These are phyloP conservation scores for Upupa epops DNA, from an alignment of 2,113 vertebrate genomes.

Conservation along the genomic window DNA sequence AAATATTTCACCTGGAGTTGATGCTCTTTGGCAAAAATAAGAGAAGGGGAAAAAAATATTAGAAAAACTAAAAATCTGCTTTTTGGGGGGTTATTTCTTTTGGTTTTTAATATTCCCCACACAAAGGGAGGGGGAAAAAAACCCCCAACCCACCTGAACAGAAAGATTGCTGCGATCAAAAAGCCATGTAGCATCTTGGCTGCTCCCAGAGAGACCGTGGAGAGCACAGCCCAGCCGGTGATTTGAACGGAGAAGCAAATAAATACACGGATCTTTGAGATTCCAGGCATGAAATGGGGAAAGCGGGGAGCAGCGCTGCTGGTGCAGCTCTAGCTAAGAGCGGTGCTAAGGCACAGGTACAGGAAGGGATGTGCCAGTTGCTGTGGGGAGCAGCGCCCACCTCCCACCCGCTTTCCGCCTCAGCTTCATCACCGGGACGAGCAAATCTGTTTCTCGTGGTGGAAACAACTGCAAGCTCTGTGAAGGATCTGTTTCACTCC, in stretches of 20 bases:
- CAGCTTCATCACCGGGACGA: fast-evolving
- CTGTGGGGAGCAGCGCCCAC: background rate
- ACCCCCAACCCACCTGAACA: background rate
- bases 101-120: no score
- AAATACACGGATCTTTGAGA: background rate
- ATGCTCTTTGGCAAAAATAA: conserved; percentile 58
- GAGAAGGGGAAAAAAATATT: background rate
- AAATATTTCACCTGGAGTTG: conserved; percentile 64
- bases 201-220: background rate
- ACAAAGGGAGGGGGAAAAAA: no score
- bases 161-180: conserved; percentile 50
- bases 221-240: background rate
- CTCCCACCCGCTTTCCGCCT: background rate
- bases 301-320: background rate
- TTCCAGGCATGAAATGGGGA: background rate
- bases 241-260: background rate
- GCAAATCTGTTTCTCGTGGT: fast-evolving
- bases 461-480: background rate
- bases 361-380: fast-evolving
- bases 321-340: background rate
- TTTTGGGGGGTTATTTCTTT: no score
- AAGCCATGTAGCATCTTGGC: background rate
- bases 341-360: fast-evolving
- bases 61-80: no score
- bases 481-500: fast-evolving